Conservation (phyloP, 2,797 vertebrate genomes). For the Halcyon leucocephala region DNA sequence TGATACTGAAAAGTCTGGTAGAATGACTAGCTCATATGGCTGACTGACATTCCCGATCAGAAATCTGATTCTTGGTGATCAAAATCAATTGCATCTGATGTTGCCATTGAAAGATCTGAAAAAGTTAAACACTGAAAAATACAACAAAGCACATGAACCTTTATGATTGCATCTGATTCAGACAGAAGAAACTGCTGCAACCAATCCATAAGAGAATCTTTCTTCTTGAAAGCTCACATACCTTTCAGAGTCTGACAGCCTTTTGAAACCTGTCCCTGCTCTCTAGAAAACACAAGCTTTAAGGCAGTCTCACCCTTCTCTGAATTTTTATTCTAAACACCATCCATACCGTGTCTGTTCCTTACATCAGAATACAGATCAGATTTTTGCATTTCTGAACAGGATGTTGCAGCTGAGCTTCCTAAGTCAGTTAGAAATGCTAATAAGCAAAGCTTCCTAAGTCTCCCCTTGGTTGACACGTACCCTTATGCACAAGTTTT, state of each 20-base stretch:
- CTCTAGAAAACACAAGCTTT: not conserved
- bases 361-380: constrained; percentile 3
- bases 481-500: not conserved
- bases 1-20: not conserved
- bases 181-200: not conserved
- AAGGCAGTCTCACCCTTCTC: not conserved
- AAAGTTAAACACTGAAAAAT: not conserved
- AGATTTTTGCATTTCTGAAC: constrained; percentile 11
- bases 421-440: not conserved
- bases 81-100: not conserved
- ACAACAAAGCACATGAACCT: not conserved
- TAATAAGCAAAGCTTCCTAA: not conserved
- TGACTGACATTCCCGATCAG: not conserved
- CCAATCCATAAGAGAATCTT: not conserved
- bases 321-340: not conserved
- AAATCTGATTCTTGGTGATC: not conserved
- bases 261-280: not conserved
- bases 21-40: not conserved
- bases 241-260: not conserved
- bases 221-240: not conserved
- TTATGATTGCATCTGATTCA: not conserved
- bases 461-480: not conserved
- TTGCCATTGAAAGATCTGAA: not conserved
- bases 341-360: not conserved
- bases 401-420: constrained; percentile 17